Evolutionary conservation across 2,113 vertebrate species (phyloP).

Genomic region (Willisornis vidua): DNA sequence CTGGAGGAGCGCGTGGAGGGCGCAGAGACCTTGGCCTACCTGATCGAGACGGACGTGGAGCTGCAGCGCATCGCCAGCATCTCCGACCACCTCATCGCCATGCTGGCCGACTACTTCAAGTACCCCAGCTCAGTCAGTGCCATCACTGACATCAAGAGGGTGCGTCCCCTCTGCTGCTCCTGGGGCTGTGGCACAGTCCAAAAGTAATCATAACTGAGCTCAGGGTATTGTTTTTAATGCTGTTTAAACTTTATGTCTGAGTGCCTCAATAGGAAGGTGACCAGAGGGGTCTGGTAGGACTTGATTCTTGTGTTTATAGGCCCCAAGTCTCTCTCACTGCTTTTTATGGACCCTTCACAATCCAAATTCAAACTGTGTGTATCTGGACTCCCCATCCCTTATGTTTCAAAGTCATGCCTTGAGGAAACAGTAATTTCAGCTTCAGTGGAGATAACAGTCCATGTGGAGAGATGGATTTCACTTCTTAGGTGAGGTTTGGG

Average conservation of each 20-base stretch:
- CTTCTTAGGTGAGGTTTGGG: background rate
- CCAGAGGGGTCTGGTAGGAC: background rate
- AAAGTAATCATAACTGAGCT: background rate
- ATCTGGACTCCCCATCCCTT: background rate
- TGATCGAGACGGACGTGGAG: constrained; percentile 96
- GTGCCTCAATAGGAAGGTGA: background rate
- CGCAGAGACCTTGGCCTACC: constrained; percentile 94
- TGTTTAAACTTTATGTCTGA: background rate
- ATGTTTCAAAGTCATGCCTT: background rate
- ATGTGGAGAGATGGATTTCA: background rate
- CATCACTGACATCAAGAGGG: constrained; percentile 98
- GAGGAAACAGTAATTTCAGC: background rate
- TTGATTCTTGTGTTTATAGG: background rate
- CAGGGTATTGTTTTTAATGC: background rate
- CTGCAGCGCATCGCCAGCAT: constrained; percentile 97
- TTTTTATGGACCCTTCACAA: background rate
- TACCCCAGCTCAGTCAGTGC: constrained; percentile 98
- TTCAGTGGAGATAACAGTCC: background rate
- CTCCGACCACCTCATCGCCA: constrained; percentile 94
- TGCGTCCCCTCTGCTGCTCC: constrained; percentile 61
- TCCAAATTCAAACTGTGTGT: background rate
- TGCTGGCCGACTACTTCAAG: constrained; percentile 99
- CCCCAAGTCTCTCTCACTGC: background rate
- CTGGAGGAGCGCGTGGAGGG: constrained; percentile 96
- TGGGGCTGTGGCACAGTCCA: background rate